Evolutionary conservation across 2,888 invertebrate species (phyloP).

Genomic region (Orgyia antiqua): DNA sequence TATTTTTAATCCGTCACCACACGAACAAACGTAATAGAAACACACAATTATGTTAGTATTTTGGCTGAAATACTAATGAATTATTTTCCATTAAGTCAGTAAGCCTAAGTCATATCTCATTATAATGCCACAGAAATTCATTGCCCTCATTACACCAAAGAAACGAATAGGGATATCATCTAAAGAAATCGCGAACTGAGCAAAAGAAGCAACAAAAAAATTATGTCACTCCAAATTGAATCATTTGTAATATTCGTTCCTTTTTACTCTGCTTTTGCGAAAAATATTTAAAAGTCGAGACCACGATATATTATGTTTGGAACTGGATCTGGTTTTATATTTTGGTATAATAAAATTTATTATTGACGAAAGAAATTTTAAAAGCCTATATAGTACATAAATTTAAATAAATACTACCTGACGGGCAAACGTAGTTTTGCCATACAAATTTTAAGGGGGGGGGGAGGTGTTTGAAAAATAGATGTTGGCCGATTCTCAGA

Average conservation of each 20-base stretch:
- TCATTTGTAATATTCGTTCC: conserved; percentile 70
- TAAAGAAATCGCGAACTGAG: conserved; percentile 47
- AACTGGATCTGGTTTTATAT: conserved; percentile 9
- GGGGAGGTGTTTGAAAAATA: too few species aligned
- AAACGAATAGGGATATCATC: conserved; percentile 48
- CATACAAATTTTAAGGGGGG: too few species aligned
- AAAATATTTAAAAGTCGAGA: conserved; percentile 36
- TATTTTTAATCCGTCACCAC: too few species aligned
- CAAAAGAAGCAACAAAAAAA: conserved; percentile 55
- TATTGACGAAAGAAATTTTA: too few species aligned
- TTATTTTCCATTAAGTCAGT: too few species aligned
- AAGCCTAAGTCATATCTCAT: conserved; percentile 15
- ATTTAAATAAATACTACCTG: too few species aligned
- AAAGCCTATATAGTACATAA: too few species aligned
- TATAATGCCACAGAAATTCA: conserved; percentile 38
- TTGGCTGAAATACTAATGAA: too few species aligned
- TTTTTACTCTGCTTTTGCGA: conserved; percentile 54
- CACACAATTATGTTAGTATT: too few species aligned
- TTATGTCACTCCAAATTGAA: conserved; percentile 66
- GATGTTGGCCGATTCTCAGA: too few species aligned
- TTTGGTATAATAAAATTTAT: neutral
- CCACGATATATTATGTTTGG: conserved; percentile 19
- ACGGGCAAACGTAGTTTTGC: too few species aligned
- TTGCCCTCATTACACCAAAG: conserved; percentile 47
- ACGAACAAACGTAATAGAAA: too few species aligned